Conservation (phyloP, 2,888 invertebrate genomes). For the Diarsia rubi region DNA sequence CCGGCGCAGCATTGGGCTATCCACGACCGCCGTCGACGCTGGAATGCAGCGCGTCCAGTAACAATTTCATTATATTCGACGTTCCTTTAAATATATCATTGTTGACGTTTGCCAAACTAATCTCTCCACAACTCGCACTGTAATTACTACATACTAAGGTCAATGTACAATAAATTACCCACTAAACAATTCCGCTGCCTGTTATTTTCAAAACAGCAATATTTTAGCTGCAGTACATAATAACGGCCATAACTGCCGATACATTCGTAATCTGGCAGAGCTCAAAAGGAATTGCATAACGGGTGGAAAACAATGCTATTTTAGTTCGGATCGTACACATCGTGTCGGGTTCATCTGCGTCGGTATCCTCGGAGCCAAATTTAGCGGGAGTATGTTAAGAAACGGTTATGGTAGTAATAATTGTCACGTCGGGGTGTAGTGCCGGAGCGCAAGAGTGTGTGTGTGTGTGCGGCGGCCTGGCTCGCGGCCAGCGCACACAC, state of each 20-base stretch:
- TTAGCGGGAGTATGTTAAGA: constrained; percentile 79
- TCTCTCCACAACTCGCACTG: constrained; percentile 30
- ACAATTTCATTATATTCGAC: constrained; percentile 42
- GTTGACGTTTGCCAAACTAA: constrained; percentile 49
- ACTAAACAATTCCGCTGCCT: constrained; percentile 48
- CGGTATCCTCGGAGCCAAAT: constrained; percentile 77
- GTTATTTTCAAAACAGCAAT: constrained; percentile 57
- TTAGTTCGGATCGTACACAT: constrained; percentile 74
- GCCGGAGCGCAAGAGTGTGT: constrained; percentile 49
- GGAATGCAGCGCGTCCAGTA: constrained; percentile 37
- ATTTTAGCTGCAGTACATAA: constrained; percentile 55
- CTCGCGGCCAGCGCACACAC: constrained; percentile 70
- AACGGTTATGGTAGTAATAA: constrained; percentile 84
- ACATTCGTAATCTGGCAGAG: constrained; percentile 68
- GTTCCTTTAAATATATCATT: constrained; percentile 43
- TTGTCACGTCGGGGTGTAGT: constrained; percentile 75
- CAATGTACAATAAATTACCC: constrained; percentile 64
- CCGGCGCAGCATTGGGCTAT: constrained; percentile 19
- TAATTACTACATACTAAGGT: constrained; percentile 57
- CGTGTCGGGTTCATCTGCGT: constrained; percentile 72
- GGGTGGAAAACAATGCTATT: constrained; percentile 76
- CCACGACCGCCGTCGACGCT: constrained; percentile 4
- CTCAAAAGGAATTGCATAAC: constrained; percentile 75
- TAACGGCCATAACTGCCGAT: constrained; percentile 48
- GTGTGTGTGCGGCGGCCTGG: constrained; percentile 64